A percentile compares a stretch with the other conserved stretches of the same genome.
phyloP scores from a whole-genome alignment of 1,140 invertebrate genomes.

The Anastrepha obliqua region DNA sequence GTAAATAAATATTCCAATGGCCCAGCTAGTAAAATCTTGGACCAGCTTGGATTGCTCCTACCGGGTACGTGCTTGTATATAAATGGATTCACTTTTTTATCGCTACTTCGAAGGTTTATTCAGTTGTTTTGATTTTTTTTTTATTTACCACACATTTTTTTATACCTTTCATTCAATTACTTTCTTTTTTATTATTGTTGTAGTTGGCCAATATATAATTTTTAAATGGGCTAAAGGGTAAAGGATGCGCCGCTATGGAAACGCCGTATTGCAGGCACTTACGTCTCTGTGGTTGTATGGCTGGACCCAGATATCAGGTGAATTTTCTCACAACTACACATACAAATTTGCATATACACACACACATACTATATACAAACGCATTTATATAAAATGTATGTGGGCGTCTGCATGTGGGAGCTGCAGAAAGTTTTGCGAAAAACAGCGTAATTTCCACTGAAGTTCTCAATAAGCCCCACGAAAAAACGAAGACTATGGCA shows the following conservation, averaged over 20 bases:
- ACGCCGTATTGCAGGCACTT: not conserved
- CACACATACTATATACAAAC: not conserved
- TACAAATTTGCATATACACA: not conserved
- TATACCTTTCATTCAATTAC: no score
- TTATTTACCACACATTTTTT: no score
- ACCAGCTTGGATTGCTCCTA: no score
- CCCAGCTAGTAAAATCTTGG: no score
- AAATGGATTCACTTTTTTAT: no score
- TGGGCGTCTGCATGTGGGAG: not conserved
- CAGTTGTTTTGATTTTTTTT: no score
- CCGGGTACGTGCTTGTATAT: no score
- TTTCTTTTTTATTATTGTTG: no score
- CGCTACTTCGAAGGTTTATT: no score
- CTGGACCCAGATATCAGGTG: not conserved
- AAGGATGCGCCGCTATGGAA: not conserved
- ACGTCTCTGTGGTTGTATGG: not conserved
- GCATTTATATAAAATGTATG: not conserved
- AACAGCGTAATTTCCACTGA: not conserved
- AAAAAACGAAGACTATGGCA: not conserved
- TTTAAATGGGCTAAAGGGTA: not conserved
- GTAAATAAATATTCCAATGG: no score
- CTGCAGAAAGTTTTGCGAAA: not conserved
- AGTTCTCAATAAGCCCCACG: not conserved
- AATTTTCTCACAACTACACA: not conserved
- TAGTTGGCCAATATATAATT: not conserved